Evolutionary conservation across 2,888 invertebrate genomes (phyloP), one percentile per base, ranked within the genome.

Genomic region (Bembecia ichneumoniformis): DNA sequence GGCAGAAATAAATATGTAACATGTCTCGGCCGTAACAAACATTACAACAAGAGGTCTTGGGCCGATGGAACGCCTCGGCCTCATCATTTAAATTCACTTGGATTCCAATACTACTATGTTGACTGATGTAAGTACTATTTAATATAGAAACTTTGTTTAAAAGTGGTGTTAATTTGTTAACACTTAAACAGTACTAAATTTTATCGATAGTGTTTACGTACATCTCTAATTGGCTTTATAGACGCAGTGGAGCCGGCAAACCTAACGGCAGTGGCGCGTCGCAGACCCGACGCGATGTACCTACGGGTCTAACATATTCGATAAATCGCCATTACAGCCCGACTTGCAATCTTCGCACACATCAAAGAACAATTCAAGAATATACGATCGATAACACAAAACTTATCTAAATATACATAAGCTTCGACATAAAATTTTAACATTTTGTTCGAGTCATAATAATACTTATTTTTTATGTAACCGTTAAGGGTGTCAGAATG

Each of bases 211-310:
- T 9, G 2, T 1, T 1, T 28, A 28, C 7, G 28, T 9, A 28
- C 28, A 28, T 28, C 7, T 28, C 28, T 28, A 28, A 28, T 28
- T 14, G 15, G 11, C 17, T 15, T 17, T 13, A 10, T 44, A 44
- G 44, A 44, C 44, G 51, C 49, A 47, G 43, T 50, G 46, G 35
- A 36, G 48, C 50, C 53, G 47, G 66, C 78, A 82, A 28, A 28
- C 28, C 28, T 5, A 28, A 28, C 28, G 28, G 28, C 28, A 28
- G 83, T 82, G 64, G 71, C 77, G 78, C 78, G 81, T 66, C 77
- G 79, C 65, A 66, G 58, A 69, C 68, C 69, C 63, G 58, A 51
- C 57, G 54, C 54, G 62, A 51, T 59, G 62, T 68, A 68, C n/a
- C n/a, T n/a, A n/a, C 72, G 81, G 68, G 53, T 57, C 48, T 53